Percentiles rank a stretch among this genome's conserved stretches.
phyloP scores from a whole-genome alignment of 2,113 vertebrate species.

The Otolemur garnettii region DNA sequence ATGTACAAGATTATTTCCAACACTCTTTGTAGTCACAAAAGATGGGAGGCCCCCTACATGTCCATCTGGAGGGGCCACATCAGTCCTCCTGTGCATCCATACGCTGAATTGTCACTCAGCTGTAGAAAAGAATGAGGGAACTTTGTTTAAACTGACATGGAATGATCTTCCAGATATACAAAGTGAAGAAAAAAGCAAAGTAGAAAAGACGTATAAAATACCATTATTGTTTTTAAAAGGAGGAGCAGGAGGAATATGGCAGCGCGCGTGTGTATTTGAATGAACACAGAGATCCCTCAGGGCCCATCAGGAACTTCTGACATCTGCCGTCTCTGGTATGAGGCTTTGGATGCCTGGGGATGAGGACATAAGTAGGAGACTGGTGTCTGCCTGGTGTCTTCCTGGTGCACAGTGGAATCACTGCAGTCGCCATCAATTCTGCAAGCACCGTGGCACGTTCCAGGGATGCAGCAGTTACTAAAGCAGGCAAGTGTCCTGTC shows the following conservation, averaged over 20 bases:
- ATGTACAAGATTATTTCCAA: neutral
- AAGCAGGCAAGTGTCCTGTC: neutral
- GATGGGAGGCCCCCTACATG: neutral
- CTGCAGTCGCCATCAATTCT: accelerated
- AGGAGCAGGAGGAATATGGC: neutral
- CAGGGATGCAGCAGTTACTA: neutral
- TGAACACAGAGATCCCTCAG: neutral
- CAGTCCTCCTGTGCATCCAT: neutral
- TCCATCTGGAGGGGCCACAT: neutral
- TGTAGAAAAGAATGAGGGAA: neutral
- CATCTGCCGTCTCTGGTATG: neutral
- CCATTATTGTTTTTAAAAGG: neutral
- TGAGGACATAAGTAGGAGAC: neutral
- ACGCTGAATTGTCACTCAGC: neutral
- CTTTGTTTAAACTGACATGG: neutral
- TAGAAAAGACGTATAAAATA: neutral
- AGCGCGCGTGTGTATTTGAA: neutral
- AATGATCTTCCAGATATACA: neutral
- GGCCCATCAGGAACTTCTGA: neutral
- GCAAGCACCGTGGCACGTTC: neutral
- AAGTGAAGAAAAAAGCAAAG: neutral
- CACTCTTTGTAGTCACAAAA: neutral
- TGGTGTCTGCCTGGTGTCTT: accelerated
- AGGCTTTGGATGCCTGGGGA: accelerated
- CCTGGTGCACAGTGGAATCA: neutral